Evolutionary conservation across 1,140 invertebrate species (phyloP).

Genomic region (Diprion similis): DNA sequence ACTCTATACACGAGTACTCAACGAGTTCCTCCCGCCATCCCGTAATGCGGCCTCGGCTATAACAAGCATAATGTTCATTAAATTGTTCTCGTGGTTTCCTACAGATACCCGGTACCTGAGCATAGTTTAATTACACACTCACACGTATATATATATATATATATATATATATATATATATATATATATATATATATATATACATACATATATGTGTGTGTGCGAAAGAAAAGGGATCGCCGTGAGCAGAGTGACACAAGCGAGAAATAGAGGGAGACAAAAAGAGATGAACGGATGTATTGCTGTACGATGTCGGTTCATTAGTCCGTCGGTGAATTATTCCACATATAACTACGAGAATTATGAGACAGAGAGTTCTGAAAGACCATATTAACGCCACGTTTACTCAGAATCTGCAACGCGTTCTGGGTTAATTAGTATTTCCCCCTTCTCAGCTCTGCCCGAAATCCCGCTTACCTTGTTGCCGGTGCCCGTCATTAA

Average conservation of each 20-base stretch:
- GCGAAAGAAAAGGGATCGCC: conserved; percentile 9
- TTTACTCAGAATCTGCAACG: no score
- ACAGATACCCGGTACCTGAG: no score
- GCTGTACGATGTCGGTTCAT: conserved; percentile 44
- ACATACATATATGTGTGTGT: no score
- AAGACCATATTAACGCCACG: no score
- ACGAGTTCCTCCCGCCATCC: conserved; percentile 10
- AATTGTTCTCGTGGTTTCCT: conserved; percentile 24
- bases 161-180: no score
- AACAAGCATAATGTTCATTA: conserved; percentile 48
- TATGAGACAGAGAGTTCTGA: neutral
- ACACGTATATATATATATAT: no score
- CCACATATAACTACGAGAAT: conserved; percentile 19
- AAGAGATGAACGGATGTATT: conserved; percentile 22
- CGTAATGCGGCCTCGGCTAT: conserved; percentile 30
- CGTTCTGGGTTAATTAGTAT: no score
- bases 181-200: no score
- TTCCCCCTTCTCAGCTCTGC: no score
- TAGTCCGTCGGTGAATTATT: conserved; percentile 42
- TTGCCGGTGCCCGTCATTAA: no score
- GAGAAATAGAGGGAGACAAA: neutral
- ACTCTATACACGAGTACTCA: conserved; percentile 19
- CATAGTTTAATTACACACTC: no score
- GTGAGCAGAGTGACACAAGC: neutral
- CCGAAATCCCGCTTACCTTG: no score